phyloP scores from a whole-genome alignment of 2,888 invertebrate genomes.

The Lithophane ornitopus region DNA sequence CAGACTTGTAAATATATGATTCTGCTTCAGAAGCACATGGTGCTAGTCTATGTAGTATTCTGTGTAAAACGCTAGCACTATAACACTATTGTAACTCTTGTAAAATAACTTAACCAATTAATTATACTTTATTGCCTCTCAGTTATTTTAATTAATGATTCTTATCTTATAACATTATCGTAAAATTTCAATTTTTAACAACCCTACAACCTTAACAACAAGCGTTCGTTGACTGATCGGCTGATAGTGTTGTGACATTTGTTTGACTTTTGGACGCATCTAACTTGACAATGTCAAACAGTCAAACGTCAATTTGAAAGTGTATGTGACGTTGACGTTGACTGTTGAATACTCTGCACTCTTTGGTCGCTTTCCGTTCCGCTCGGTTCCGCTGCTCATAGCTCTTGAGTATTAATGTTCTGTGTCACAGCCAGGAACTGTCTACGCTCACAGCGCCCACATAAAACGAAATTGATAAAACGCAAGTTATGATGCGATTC shows the following conservation, averaged over 20 bases:
- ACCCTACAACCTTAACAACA: slow-evolving; percentile 50
- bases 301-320: slow-evolving; percentile 6
- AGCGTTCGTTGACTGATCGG: slow-evolving; percentile 38
- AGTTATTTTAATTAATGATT: slow-evolving; percentile 47
- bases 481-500: too few relatives aligned
- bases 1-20: slow-evolving; percentile 56
- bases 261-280: slow-evolving; percentile 9
- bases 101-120: slow-evolving; percentile 37
- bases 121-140: slow-evolving; percentile 20
- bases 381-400: too few relatives aligned
- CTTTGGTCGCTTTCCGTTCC: too few relatives aligned
- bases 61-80: slow-evolving; percentile 38
- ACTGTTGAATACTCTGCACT: too few relatives aligned
- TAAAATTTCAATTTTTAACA: slow-evolving; percentile 42
- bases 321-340: neutral
- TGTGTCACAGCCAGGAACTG: too few relatives aligned
- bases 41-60: slow-evolving; percentile 30
- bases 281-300: neutral
- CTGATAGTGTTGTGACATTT: slow-evolving; percentile 38
- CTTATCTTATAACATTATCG: slow-evolving; percentile 36
- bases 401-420: too few relatives aligned
- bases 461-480: too few relatives aligned
- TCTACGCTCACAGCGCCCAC: too few relatives aligned
- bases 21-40: slow-evolving; percentile 59
- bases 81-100: slow-evolving; percentile 29